A percentile compares a stretch with the other conserved stretches of the same genome.
phyloP scores from a whole-genome alignment of 2,113 vertebrate species.

The Cottus gobio region DNA sequence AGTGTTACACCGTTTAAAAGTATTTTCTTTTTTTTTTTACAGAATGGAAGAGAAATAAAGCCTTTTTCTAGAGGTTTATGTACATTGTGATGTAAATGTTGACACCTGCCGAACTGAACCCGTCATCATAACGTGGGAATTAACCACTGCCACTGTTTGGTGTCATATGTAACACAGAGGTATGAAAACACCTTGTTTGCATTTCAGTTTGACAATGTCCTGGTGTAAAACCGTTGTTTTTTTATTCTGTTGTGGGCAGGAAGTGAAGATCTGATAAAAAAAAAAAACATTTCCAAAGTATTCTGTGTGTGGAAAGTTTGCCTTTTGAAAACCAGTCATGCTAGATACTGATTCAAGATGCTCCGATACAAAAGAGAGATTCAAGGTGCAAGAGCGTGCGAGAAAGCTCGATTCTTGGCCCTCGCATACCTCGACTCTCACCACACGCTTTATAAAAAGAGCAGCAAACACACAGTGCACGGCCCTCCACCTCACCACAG shows the following conservation, averaged over 20 bases:
- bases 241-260: conserved; percentile 24
- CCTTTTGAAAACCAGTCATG: too few species aligned
- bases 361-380: not conserved
- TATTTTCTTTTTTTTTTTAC: not conserved
- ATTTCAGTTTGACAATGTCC: conserved; percentile 13
- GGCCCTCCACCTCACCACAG: conserved; percentile 17
- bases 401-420: not conserved
- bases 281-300: conserved; percentile 19
- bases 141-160: conserved; percentile 39
- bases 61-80: not conserved
- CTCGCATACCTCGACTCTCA: conserved; percentile 9
- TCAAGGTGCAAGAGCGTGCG: not conserved
- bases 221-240: not conserved
- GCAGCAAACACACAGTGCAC: conserved; percentile 14
- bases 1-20: not conserved
- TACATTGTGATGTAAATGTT: conserved; percentile 36
- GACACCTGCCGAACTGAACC: conserved; percentile 13
- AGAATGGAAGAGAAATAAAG: not conserved
- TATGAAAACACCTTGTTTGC: not conserved
- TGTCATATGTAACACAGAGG: conserved; percentile 28
- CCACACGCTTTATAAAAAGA: conserved; percentile 22
- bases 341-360: not conserved
- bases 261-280: conserved; percentile 50
- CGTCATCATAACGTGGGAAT: conserved; percentile 18
- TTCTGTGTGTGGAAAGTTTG: conserved; percentile 28